Evolutionary conservation across 2,888 invertebrate genomes (phyloP), one percentile per base, ranked within the genome.

Genomic region (Sinotaia quadrata): DNA sequence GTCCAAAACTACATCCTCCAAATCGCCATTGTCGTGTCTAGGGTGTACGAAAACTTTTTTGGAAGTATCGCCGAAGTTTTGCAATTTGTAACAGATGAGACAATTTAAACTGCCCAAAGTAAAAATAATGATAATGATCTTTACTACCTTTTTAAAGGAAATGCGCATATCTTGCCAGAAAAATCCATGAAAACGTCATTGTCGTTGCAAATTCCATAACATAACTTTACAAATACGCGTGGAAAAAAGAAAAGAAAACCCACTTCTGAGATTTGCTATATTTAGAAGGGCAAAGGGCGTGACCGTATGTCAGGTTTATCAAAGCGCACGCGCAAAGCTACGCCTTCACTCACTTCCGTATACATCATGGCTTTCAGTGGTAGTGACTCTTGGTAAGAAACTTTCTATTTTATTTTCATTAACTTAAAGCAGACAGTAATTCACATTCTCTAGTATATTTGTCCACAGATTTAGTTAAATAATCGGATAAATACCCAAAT

Each of bases 311-410:
- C 47, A 47, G 8, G 24, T 47, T 24, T 47, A 7, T n/a, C n/a
- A 47, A n/a, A 1, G 54, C 59, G 59, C 73, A 69, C 63, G 73
- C 69, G 69, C 58, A 65, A 4, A 44, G 29, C 37, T 24, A 51
- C 12, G 58, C 52, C 24, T 49, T 15, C 34, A 29, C 41, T 24
- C 44, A 66, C 67, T 73, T 73, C 73, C 71, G 72, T 63, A 71
- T 68, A 74, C 74, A 77, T 72, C 69, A 78, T 78, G 78, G 75
- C 78, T n/a, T n/a, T n/a, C n/a, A n/a, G n/a, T n/a, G n/a, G n/a
- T 67, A 71, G 76, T 36, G 77, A 78, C 68, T 73, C 77, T 62
- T 78, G 77, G 77, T 78, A 67, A 65, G 67, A n/a, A 51, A 36
- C n/a, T n/a, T 21, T 5, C 12, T 21, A 7, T 37, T 56, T 41